Base-by-base conservation (phyloP, 2,113 vertebrate genomes). In the Leptobrachium leishanense region DNA sequence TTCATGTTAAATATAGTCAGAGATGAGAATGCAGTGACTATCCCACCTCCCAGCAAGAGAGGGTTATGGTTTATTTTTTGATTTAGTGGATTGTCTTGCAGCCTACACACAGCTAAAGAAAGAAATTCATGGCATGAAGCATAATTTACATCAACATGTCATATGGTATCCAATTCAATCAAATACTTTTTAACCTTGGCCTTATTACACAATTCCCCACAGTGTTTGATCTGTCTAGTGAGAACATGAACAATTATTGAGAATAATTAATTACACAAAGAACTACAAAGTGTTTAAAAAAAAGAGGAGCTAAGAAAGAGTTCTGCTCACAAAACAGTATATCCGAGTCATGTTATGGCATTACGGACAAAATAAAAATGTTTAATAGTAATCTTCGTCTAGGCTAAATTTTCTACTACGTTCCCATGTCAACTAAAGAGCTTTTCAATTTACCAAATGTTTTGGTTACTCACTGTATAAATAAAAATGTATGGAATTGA, bases 151-250 rank as follows among this genome's bases (percentile, higher is more conserved):
- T 82, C 74, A 55, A 79, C 82, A 83, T 86, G 84, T 84, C 80
- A 82, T 85, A 87, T 76, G 84, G 83, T 84, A 84, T 89, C 87
- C 87, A 88, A 76, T 80, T 84, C 84, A 89, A 84, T 88, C 89
- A 88, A 86, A 91, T 83, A 88, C 83, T 88, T 84, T 86, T 89
- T 91, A 88, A 88, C 85, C 85, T 87, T 88, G 82, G 83, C 82
- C 85, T 89, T 85, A 87, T 89, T 88, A 90, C 82, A 85, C 81
- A 89, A 85, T 84, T 89, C 83, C 82, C 82, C 11, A 72, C 78
- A 85, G 88, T 86, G 86, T 88, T 84, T 88, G 85, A 88, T 86
- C 83, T 88, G 87, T 88, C 85, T 86, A 64, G 85, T 87, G 86
- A 84, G 76, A 42, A 72, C 83, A 77, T 85, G 72, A 87, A 87